Evolutionary conservation across 1,140 invertebrate genomes (phyloP).

Genomic region (Achatina immaculata): DNA sequence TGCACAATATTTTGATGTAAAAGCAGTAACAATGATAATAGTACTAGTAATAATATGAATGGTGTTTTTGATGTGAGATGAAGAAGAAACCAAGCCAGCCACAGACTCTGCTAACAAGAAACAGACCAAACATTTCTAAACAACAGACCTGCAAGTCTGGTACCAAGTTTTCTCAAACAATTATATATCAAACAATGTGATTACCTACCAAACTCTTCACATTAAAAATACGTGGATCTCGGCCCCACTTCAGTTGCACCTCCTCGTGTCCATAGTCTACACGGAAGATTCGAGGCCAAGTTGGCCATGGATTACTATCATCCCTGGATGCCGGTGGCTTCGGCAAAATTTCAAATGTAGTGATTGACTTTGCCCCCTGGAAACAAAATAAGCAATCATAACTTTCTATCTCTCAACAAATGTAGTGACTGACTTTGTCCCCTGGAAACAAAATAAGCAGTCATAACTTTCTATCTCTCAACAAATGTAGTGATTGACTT

Average conservation of each 20-base stretch:
- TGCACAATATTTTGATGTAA: too few relatives aligned
- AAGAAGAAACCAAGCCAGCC: too few relatives aligned
- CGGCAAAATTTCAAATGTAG: constrained; percentile 97
- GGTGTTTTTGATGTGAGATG: too few relatives aligned
- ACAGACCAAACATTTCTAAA: too few relatives aligned
- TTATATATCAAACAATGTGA: neutral
- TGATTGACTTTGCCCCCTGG: constrained; percentile 93
- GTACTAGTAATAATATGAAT: too few relatives aligned
- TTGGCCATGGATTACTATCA: constrained; percentile 96
- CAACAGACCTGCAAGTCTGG: too few relatives aligned
- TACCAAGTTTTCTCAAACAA: too few relatives aligned
- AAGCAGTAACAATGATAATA: too few relatives aligned
- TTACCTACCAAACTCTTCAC: constrained; percentile 85
- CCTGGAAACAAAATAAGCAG: constrained; percentile 75
- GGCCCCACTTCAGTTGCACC: constrained; percentile 89
- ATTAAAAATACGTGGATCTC: constrained; percentile 93
- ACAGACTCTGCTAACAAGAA: too few relatives aligned
- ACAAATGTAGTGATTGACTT: constrained; percentile 95
- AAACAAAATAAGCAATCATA: too few relatives aligned
- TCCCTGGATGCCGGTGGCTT: constrained; percentile 85
- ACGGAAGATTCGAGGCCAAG: constrained; percentile 95
- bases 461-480: too few relatives aligned
- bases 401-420: too few relatives aligned
- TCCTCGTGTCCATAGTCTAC: constrained; percentile 99
- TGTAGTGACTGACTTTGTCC: constrained; percentile 94